Percentiles rank a stretch among this genome's conserved stretches.
phyloP scores from a whole-genome alignment of 2,888 invertebrate genomes.

The Amphiduros pacificus region DNA sequence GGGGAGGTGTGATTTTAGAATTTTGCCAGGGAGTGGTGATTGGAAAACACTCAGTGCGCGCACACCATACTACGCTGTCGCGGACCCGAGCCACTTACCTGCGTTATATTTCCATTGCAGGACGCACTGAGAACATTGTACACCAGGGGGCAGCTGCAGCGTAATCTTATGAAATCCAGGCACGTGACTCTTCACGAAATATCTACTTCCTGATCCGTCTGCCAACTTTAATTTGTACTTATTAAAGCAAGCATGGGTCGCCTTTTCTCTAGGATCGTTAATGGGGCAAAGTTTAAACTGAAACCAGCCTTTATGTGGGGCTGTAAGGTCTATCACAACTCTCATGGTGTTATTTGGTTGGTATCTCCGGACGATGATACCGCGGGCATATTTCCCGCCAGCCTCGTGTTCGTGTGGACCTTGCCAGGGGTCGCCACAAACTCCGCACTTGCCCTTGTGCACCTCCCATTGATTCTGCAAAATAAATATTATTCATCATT shows the following conservation, averaged over 20 bases:
- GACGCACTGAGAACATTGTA: constrained; percentile 29
- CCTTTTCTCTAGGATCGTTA: constrained; percentile 5
- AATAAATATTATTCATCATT: too few species aligned
- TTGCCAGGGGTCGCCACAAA: constrained; percentile 16
- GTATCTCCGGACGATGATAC: constrained; percentile 9
- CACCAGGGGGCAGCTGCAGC: constrained; percentile 17
- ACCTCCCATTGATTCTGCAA: constrained; percentile 13
- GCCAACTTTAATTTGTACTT: constrained; percentile 18
- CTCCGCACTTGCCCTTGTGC: constrained; percentile 11
- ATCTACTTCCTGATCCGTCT: constrained; percentile 22
- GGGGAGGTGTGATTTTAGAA: too few species aligned
- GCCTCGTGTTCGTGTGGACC: constrained; percentile 11
- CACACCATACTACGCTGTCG: too few species aligned
- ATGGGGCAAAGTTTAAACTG: constrained; percentile 30
- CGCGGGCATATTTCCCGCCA: constrained; percentile 9
- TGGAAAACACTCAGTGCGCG: too few species aligned
- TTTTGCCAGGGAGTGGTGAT: too few species aligned
- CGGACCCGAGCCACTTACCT: too few species aligned
- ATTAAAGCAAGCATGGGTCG: constrained; percentile 22
- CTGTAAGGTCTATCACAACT: constrained; percentile 20
- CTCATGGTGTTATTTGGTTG: not conserved
- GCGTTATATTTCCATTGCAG: constrained; percentile 33
- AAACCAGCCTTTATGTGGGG: constrained; percentile 27
- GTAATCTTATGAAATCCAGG: constrained; percentile 4
- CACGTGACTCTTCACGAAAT: not conserved